Conservation (phyloP, 1,140 invertebrate genomes). For the Oncopeltus fasciatus region DNA sequence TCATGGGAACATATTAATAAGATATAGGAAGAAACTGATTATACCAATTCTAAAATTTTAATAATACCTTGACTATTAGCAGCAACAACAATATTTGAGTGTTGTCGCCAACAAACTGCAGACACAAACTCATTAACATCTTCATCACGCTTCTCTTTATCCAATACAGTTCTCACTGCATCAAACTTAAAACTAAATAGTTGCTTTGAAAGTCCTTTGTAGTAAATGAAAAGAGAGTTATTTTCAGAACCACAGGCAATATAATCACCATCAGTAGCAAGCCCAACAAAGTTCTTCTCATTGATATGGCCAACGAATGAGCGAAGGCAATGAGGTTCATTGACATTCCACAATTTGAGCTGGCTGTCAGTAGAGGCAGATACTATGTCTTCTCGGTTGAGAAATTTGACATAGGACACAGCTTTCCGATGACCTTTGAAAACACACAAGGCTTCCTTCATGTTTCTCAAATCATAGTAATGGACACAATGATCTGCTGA, state of each 20-base stretch:
- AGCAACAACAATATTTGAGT: constrained; percentile 77
- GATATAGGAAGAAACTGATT: constrained; percentile 25
- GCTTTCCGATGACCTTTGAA: constrained; percentile 90
- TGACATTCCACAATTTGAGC: constrained; percentile 84
- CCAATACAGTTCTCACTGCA: constrained; percentile 61
- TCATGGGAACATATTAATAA: neutral
- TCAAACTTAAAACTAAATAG: constrained; percentile 83
- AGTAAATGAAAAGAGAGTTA: constrained; percentile 87
- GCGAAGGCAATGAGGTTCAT: constrained; percentile 61
- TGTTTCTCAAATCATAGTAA: constrained; percentile 85
- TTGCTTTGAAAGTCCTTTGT: constrained; percentile 77
- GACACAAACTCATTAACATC: constrained; percentile 89
- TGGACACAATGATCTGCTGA: constrained; percentile 94
- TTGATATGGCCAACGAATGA: constrained; percentile 89
- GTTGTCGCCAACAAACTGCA: constrained; percentile 84
- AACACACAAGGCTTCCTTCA: constrained; percentile 64
- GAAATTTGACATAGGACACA: constrained; percentile 91
- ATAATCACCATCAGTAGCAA: constrained; percentile 90
- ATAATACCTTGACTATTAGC: constrained; percentile 92
- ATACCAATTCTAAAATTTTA: constrained; percentile 68
- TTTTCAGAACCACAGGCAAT: constrained; percentile 93
- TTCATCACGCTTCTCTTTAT: constrained; percentile 64
- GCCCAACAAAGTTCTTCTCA: constrained; percentile 93
- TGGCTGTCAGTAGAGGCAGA: constrained; percentile 92
- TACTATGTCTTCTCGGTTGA: constrained; percentile 77